phyloP scores from a whole-genome alignment of 2,113 vertebrate species.

The Oryzias javanicus region DNA sequence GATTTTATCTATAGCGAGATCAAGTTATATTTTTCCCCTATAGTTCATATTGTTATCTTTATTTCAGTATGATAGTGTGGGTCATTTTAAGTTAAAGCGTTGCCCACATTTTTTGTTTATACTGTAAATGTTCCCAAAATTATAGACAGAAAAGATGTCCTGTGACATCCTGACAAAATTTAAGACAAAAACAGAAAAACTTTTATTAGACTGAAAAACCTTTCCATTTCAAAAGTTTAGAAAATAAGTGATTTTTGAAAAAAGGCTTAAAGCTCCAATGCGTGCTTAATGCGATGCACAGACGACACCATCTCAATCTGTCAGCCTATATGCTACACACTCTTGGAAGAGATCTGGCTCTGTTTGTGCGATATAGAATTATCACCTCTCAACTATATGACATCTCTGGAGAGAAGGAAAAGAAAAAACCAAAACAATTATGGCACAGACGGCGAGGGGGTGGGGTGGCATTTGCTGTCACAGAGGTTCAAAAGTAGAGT shows the following conservation, averaged over 20 bases:
- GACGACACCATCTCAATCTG: conserved; percentile 66
- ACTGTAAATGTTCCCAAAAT: too few relatives aligned
- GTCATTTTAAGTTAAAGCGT: too few relatives aligned
- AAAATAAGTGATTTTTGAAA: conserved; percentile 12
- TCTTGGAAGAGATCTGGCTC: conserved; percentile 60
- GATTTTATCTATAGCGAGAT: too few relatives aligned
- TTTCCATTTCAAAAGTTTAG: conserved; percentile 6
- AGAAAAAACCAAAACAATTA: conserved; percentile 61
- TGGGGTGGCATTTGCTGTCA: conserved; percentile 78
- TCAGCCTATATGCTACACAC: conserved; percentile 65
- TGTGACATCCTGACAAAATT: too few relatives aligned
- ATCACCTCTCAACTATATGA: conserved; percentile 73
- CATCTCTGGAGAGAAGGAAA: conserved; percentile 68
- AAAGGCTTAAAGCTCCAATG: conserved; percentile 8
- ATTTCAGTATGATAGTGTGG: too few relatives aligned
- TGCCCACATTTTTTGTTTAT: too few relatives aligned
- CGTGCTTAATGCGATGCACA: conserved; percentile 51
- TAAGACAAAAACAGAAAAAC: too few relatives aligned
- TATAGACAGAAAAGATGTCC: too few relatives aligned
- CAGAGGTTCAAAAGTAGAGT: conserved; percentile 80
- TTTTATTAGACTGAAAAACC: too few relatives aligned
- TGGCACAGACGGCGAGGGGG: conserved; percentile 81
- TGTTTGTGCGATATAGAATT: conserved; percentile 74
- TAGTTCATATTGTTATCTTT: too few relatives aligned
- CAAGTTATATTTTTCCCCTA: too few relatives aligned